Percentiles rank a stretch among this genome's conserved stretches.
phyloP scores from a whole-genome alignment of 2,888 invertebrate genomes.

The Chalcis sispes region DNA sequence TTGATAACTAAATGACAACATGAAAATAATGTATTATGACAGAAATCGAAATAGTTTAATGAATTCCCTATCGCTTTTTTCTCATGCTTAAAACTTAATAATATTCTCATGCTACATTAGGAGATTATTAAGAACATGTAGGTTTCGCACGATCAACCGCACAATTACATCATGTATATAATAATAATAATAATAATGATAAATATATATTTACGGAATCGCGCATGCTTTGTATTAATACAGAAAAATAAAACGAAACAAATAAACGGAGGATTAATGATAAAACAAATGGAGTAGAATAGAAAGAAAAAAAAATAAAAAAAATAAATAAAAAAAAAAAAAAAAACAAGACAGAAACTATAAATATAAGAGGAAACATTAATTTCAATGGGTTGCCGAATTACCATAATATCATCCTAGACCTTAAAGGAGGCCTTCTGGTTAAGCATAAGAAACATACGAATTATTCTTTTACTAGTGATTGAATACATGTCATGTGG shows the following conservation, averaged over 20 bases:
- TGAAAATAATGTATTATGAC: constrained; percentile 23
- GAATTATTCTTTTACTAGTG: constrained; percentile 68
- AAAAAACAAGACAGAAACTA: background rate
- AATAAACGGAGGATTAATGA: background rate
- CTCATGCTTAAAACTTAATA: constrained; percentile 54
- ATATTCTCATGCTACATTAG: constrained; percentile 27
- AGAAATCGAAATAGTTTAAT: constrained; percentile 52
- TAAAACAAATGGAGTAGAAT: background rate
- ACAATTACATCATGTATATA: constrained; percentile 5
- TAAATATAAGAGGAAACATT: constrained; percentile 32
- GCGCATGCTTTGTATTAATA: constrained; percentile 25
- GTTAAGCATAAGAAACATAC: constrained; percentile 79
- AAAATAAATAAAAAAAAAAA: constrained; percentile 16
- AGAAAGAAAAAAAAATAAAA: background rate
- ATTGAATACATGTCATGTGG: constrained; percentile 65
- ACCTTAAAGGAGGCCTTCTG: constrained; percentile 91
- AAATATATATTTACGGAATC: no score
- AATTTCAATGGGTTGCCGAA: constrained; percentile 69
- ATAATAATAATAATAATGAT: no score
- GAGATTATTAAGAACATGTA: constrained; percentile 26
- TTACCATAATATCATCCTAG: constrained; percentile 96
- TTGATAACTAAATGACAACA: constrained; percentile 15
- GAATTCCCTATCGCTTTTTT: constrained; percentile 47
- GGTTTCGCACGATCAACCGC: constrained; percentile 22
- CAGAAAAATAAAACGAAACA: background rate